Percentiles rank a stretch among this genome's conserved stretches.
Conservation (phyloP, 2,888 invertebrate species). For the Tridacna gigas region DNA sequence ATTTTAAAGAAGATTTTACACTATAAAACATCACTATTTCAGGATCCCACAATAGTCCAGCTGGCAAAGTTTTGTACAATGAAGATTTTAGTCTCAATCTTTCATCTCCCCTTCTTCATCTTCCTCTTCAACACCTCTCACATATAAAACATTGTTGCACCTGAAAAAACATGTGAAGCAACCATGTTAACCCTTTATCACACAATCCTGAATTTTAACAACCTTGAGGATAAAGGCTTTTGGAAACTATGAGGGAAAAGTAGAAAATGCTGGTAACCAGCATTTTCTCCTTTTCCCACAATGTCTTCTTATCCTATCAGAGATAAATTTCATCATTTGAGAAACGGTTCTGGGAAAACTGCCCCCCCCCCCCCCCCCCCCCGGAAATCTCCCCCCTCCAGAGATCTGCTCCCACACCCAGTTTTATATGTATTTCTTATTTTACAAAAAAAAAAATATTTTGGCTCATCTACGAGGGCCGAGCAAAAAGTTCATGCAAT, state of each 20-base stretch:
- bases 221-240: not conserved
- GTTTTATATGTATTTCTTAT: too few relatives aligned
- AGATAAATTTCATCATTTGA: too few relatives aligned
- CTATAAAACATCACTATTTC: too few relatives aligned
- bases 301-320: too few relatives aligned
- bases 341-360: too few relatives aligned
- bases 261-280: not conserved
- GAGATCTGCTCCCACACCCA: too few relatives aligned
- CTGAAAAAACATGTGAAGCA: constrained; percentile 68
- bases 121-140: constrained; percentile 97
- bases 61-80: not conserved
- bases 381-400: too few relatives aligned
- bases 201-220: not conserved
- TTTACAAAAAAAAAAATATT: too few relatives aligned
- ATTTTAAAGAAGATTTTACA: too few relatives aligned
- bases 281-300: not conserved
- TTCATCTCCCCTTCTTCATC: constrained; percentile 97
- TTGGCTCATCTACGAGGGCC: too few relatives aligned
- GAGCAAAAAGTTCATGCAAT: too few relatives aligned
- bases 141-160: constrained; percentile 97
- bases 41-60: not conserved
- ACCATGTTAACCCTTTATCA: not conserved
- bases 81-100: constrained; percentile 87
- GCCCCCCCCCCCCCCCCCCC: too few relatives aligned
- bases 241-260: not conserved